Percentiles rank a stretch among this genome's conserved stretches.
These are phyloP conservation scores for Platycercus adscitus DNA, from an alignment of 2,113 vertebrate genomes.

Conservation along the genomic window DNA sequence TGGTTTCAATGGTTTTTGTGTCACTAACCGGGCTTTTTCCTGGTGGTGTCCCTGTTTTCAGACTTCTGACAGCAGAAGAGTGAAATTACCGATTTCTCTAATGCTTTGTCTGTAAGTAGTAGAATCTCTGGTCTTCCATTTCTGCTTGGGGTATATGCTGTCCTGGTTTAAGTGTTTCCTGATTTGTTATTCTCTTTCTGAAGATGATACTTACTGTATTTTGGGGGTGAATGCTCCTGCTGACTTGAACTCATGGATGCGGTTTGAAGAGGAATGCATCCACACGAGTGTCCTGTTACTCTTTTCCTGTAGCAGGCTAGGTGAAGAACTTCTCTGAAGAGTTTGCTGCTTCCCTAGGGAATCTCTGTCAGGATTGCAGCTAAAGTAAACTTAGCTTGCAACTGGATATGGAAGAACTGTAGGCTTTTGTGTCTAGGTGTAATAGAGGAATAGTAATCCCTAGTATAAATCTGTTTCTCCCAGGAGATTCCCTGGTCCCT, in stretches of 20 bases:
- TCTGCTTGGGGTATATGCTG: background rate
- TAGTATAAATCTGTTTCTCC: background rate
- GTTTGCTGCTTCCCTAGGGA: constrained; percentile 26
- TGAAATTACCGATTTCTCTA: background rate
- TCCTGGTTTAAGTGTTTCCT: background rate
- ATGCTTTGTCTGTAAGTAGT: background rate
- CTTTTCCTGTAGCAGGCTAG: background rate
- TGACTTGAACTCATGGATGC: background rate
- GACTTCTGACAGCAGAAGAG: background rate
- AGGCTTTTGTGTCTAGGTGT: constrained; percentile 1
- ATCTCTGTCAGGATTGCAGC: constrained; percentile 17
- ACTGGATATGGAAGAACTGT: background rate
- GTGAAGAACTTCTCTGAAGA: constrained; percentile 8
- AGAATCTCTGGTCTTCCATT: background rate
- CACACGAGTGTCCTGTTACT: background rate
- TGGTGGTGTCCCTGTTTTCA: background rate
- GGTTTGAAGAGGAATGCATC: background rate
- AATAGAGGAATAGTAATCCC: constrained; percentile 10
- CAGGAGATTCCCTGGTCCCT: background rate
- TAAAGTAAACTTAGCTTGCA: constrained; percentile 7
- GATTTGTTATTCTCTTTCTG: background rate
- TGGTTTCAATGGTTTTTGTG: background rate
- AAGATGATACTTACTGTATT: background rate
- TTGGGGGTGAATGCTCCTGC: background rate
- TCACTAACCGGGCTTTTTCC: background rate